Evolutionary conservation across 2,797 vertebrate genomes (phyloP).

Genomic region (Eulemur rubriventer): DNA sequence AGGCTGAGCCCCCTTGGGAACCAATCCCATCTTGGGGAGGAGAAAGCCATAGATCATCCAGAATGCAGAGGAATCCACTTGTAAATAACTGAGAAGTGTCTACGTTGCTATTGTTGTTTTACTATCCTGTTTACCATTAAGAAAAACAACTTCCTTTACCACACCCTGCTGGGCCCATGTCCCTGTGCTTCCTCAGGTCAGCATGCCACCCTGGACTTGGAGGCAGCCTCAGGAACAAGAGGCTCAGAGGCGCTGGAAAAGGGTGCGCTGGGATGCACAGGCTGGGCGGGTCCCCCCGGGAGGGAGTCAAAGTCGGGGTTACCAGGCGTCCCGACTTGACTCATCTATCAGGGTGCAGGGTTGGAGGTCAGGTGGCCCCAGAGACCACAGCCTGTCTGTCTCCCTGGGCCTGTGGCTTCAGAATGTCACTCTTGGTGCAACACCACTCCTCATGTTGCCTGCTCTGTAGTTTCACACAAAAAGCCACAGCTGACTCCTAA

Average conservation of each 20-base stretch:
- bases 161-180: conserved; percentile 52
- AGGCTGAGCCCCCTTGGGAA: neutral
- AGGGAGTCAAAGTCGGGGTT: neutral
- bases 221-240: neutral
- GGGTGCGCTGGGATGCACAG: neutral
- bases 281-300: neutral
- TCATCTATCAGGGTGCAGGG: neutral
- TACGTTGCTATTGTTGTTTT: conserved; percentile 43
- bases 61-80: conserved; percentile 1
- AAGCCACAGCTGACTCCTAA: neutral
- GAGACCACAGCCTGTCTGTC: neutral
- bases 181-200: conserved; percentile 45
- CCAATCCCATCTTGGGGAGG: neutral
- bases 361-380: neutral
- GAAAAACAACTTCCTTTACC: conserved; percentile 71
- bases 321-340: neutral
- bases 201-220: neutral
- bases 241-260: neutral
- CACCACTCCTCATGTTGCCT: neutral
- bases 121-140: conserved; percentile 74
- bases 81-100: conserved; percentile 33
- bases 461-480: neutral
- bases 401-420: neutral
- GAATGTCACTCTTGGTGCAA: neutral
- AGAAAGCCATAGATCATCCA: neutral